Base-by-base conservation (phyloP, 2,888 invertebrate species). In the Phorcus lineatus region DNA sequence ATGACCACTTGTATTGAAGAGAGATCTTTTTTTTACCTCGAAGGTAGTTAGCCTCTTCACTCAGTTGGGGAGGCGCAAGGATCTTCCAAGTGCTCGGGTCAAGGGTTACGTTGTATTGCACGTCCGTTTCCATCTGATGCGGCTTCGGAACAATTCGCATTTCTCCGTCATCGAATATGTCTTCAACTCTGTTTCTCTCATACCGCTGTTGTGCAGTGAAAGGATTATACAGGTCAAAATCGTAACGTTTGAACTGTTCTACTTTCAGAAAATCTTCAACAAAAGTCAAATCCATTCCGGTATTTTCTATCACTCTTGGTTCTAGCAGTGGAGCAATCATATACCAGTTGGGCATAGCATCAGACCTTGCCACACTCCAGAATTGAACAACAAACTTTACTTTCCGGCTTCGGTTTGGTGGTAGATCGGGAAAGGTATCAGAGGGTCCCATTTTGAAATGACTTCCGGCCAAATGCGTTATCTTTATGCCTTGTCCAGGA, bases 261-360 rank as follows among this genome's bases (percentile, higher is more conserved):
- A 79, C 54, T 0, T 53, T 79, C 9, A 19, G 22, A 62, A 83
- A 84, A 22, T 76, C 74, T 3, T 80, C 74, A 22, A 87, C 88
- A 74, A 86, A 88, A 2, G 62, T 62, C 28, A 86, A 79, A 16
- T 76, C 53, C 54, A 83, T 83, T 0, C 84, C 86, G 0, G 88
- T 88, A 47, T 81, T 84, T 4, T 70, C 36, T 6, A 88, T 74
- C 7, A 83, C 74, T 17, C 55, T 62, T 0, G 88, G 81, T 4
- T 80, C 24, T 0, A 83, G 78, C 4, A 19, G 11, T 7, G 80
- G 79, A 0, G 83, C 77, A 3, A 66, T 70, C 16, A 84, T 22
- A 57, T 83, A 84, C 90, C 90, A 90, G 55, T 88, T 85, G 0
- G 88, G 89, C 86, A 88, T 86, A 6, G 84, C 76, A 54, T 90